Evolutionary conservation across 2,113 vertebrate genomes (phyloP).

Genomic region (Alectura lathami): DNA sequence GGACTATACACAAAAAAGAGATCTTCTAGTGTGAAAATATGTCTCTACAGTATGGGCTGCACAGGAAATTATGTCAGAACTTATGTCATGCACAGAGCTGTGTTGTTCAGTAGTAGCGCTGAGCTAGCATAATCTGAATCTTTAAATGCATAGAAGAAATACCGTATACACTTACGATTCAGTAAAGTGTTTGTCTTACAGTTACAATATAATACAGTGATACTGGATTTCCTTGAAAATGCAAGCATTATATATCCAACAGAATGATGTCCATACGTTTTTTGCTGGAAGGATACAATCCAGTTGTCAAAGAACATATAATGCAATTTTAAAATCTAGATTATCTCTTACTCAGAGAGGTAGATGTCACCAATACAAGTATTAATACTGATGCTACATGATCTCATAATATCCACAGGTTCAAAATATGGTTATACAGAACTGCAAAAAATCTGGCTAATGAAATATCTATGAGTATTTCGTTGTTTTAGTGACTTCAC

Average conservation of each 20-base stretch:
- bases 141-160: neutral
- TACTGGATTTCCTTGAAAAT: neutral
- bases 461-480: neutral
- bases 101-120: neutral
- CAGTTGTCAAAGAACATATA: neutral
- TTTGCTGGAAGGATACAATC: neutral
- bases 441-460: neutral
- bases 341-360: neutral
- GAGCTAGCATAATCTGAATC: neutral
- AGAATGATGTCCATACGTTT: neutral
- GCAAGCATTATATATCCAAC: neutral
- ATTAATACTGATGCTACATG: neutral
- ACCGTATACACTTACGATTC: neutral
- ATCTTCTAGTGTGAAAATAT: neutral
- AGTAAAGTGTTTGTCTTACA: accelerated
- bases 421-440: neutral
- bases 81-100: neutral
- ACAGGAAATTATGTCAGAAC: neutral
- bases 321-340: neutral
- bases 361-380: neutral
- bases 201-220: neutral
- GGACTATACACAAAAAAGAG: neutral
- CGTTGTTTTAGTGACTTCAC: neutral
- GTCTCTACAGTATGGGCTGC: neutral
- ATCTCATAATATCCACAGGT: neutral